A percentile compares a stretch with the other conserved stretches of the same genome.
Conservation (phyloP, 2,888 invertebrate species). For the Agrenia bidenticulata region DNA sequence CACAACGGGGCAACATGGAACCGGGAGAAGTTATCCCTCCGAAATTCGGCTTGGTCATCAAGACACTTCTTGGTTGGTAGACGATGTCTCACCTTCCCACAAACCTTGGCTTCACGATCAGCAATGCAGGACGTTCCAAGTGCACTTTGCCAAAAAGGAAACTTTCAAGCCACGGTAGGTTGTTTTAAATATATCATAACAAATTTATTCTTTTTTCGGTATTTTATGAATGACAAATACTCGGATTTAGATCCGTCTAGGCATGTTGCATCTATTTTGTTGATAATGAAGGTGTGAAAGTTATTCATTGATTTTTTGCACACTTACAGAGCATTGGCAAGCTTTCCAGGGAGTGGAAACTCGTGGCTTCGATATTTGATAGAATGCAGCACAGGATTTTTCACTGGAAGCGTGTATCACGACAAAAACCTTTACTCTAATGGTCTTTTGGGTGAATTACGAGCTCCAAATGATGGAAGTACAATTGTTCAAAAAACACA, state of each 20-base stretch:
- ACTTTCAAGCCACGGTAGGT: slow-evolving; percentile 52
- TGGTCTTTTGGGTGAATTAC: slow-evolving; percentile 54
- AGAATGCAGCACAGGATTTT: slow-evolving; percentile 55
- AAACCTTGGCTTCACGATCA: slow-evolving; percentile 53
- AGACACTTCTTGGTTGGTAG: slow-evolving; percentile 33
- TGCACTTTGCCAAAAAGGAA: slow-evolving; percentile 53
- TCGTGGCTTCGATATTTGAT: slow-evolving; percentile 56
- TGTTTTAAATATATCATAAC: slow-evolving; percentile 1
- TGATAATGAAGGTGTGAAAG: background rate
- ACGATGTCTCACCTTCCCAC: slow-evolving; percentile 23
- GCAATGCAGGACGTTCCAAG: slow-evolving; percentile 50
- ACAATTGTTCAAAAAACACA: slow-evolving; percentile 56
- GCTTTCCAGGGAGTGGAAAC: slow-evolving; percentile 55
- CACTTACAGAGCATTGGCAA: slow-evolving; percentile 53
- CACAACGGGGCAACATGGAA: slow-evolving; percentile 24
- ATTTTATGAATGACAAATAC: too few species aligned
- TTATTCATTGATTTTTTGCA: slow-evolving; percentile 9
- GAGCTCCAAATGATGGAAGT: slow-evolving; percentile 54
- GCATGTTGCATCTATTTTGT: too few species aligned
- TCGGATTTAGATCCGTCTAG: too few species aligned
- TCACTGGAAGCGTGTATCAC: slow-evolving; percentile 55
- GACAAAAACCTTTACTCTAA: slow-evolving; percentile 52
- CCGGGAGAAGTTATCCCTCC: slow-evolving; percentile 52
- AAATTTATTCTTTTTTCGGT: background rate
- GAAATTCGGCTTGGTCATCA: slow-evolving; percentile 51